Evolutionary conservation across 1,140 invertebrate species (phyloP), one percentile per base, ranked within the genome.

Genomic region (Plutomurus gul): DNA sequence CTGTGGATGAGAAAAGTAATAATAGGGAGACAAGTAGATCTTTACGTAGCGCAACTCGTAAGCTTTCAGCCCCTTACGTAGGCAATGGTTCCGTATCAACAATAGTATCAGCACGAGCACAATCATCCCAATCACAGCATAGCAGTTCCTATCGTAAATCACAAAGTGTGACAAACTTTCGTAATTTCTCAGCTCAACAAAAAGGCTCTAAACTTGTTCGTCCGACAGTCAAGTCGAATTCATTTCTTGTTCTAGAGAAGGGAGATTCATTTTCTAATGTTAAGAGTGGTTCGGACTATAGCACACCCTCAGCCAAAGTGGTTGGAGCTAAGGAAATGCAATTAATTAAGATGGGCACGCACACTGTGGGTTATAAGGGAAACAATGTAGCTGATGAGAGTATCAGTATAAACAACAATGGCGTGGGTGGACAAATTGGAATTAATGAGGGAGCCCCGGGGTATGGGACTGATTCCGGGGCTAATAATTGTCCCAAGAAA

Each of bases 161-260:
- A 16, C 65, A 78, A 72, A 78, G 76, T 49, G 76, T 78, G 18
- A 72, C 76, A 22, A 78, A 78, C n/a, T 78, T 78, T 27, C 76
- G 70, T 16, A 72, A 72, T 51, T 70, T 78, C 8, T 49, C 76
- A 16, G 65, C 76, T 72, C 39, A 40, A 40, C 70, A 72, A 39
- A 72, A 72, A 72, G 40, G 40, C 13, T 72, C 70, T 40, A 18
- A 25, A 22, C 20, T 72, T 27, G 40, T 72, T 25, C 36, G 70
- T 13, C 70, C 36, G 13, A 43, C 70, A 4, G 40, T 77, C 8
- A 77, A 77, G 18, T 60, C 75, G n/a, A 77, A 51, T 46, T 77
- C 60, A 16, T 77, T 77, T 77, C 25, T 77, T 27, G 39, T 40
- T 25, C 20, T 76, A 11, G 75, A 76, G 39, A 46, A 30, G 27